A percentile compares a stretch with the other conserved stretches of the same genome.
These are phyloP conservation scores for Drosophila bipectinata DNA, from an alignment of 1,140 invertebrate genomes.

Conservation along the genomic window DNA sequence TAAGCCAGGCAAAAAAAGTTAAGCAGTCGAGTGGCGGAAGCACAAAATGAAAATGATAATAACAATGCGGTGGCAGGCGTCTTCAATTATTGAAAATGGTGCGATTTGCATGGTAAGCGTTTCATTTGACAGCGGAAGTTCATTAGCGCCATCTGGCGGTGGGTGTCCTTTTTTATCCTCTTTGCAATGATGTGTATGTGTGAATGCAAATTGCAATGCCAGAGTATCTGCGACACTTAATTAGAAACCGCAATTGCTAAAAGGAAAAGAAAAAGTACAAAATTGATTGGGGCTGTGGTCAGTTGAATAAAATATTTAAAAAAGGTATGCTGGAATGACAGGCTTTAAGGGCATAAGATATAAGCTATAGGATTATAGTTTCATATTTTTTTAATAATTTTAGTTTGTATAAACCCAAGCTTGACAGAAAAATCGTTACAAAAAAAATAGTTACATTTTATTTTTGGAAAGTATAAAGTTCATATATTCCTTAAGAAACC, in stretches of 20 bases:
- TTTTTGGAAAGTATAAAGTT: too few relatives aligned
- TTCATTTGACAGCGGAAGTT: slow-evolving; percentile 78
- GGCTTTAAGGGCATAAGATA: background rate
- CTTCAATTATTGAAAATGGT: slow-evolving; percentile 76
- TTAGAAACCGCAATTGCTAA: slow-evolving; percentile 58
- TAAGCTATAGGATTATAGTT: too few relatives aligned
- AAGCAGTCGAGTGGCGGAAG: slow-evolving; percentile 59
- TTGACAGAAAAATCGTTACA: too few relatives aligned
- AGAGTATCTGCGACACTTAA: slow-evolving; percentile 64
- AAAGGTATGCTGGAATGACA: slow-evolving; percentile 7
- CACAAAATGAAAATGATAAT: slow-evolving; percentile 79
- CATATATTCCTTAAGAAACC: too few relatives aligned
- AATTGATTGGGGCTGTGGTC: slow-evolving; percentile 52
- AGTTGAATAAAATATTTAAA: background rate
- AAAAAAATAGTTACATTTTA: background rate
- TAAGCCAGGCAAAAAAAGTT: slow-evolving; percentile 30
- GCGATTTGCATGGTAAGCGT: slow-evolving; percentile 76
- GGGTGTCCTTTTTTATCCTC: background rate
- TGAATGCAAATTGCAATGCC: slow-evolving; percentile 40
- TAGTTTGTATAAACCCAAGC: too few relatives aligned
- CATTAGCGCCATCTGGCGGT: slow-evolving; percentile 60
- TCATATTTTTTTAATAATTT: too few relatives aligned
- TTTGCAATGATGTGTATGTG: background rate
- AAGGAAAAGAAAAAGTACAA: slow-evolving; percentile 20
- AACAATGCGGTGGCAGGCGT: slow-evolving; percentile 66